Base-by-base conservation (phyloP, 2,888 invertebrate genomes). In the Pollenia griseotomentosa region DNA sequence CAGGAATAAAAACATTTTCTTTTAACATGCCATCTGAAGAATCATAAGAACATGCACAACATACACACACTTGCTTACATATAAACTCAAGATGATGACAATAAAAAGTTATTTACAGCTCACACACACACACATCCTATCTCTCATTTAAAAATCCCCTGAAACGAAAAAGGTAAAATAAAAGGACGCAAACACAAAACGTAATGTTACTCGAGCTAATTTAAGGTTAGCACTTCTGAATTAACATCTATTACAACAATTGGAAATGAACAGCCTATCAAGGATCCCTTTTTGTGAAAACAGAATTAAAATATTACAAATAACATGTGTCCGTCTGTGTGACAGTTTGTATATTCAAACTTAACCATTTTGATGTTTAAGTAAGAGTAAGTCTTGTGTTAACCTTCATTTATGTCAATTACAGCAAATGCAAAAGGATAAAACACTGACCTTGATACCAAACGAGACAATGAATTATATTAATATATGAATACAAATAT, bases 191-290 rank as follows among this genome's bases (percentile, higher is more conserved):
- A 14, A 14, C 14, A 63, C n/a, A 65, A 74, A 61, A 75, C 68
- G 51, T 82, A 59, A 74, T 65, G 59, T 51, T 19, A 82, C 74
- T 74, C 23, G 42, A 53, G 68, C 70, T 75, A 75, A 59, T 75
- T 59, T 40, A 42, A 68, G 57, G 53, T 82, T 23, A 82, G 42
- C 66, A 75, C 61, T 55, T 23, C 19, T 46, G 12, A 46, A 16
- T 57, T 4, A 57, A 40, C 57, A 53, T 9, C 68, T 53, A 19
- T 16, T 23, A 23, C 23, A 40, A 44, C 23, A 46, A 51, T 51
- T 46, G 66, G 1, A 2, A 16, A 65, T 55, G 42, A 59, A 66
- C 19, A 19, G 55, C 14, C 9, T 40, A 48, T 40, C 19, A 59
- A 48, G 48, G 23, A 42, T 23, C 0, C 3, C 12, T 51, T 53